phyloP scores from a whole-genome alignment of 2,888 invertebrate species.

The Colostygia pectinataria region DNA sequence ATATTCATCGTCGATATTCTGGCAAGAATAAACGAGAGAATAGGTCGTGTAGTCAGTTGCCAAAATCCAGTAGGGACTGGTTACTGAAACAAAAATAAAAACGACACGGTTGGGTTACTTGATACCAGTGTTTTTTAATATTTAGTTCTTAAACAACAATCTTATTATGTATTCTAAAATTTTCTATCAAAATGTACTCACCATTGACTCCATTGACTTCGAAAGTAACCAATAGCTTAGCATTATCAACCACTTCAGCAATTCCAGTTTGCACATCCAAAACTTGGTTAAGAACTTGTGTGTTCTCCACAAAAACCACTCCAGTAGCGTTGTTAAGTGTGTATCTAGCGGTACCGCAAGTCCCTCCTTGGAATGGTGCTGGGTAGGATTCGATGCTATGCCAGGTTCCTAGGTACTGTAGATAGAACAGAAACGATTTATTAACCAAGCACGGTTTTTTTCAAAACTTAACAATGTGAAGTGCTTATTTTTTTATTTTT shows the following conservation, averaged over 20 bases:
- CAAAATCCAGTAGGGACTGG: slow-evolving; percentile 58
- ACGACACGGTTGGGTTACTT: too few relatives aligned
- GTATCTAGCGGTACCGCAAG: slow-evolving; percentile 60
- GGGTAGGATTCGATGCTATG: slow-evolving; percentile 67
- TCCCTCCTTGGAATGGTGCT: slow-evolving; percentile 60
- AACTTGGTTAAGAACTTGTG: slow-evolving; percentile 57
- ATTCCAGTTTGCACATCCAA: slow-evolving; percentile 53
- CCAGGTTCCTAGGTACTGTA: slow-evolving; percentile 63
- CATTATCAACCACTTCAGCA: slow-evolving; percentile 52
- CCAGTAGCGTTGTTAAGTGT: slow-evolving; percentile 33
- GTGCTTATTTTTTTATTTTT: too few relatives aligned
- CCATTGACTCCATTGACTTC: slow-evolving; percentile 24
- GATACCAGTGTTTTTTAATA: too few relatives aligned
- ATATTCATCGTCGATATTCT: slow-evolving; percentile 61
- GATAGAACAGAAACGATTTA: background rate
- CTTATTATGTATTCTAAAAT: too few relatives aligned
- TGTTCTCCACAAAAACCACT: slow-evolving; percentile 55
- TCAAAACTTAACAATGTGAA: too few relatives aligned
- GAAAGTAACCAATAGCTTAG: slow-evolving; percentile 47
- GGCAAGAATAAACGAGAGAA: slow-evolving; percentile 86
- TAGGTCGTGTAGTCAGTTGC: slow-evolving; percentile 84
- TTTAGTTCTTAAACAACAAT: too few relatives aligned
- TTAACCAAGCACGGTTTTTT: too few relatives aligned
- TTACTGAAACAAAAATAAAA: slow-evolving; percentile 40
- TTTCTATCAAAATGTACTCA: too few relatives aligned